Conservation (phyloP, 2,888 invertebrate species). For the Caradrina clavipalpis region DNA sequence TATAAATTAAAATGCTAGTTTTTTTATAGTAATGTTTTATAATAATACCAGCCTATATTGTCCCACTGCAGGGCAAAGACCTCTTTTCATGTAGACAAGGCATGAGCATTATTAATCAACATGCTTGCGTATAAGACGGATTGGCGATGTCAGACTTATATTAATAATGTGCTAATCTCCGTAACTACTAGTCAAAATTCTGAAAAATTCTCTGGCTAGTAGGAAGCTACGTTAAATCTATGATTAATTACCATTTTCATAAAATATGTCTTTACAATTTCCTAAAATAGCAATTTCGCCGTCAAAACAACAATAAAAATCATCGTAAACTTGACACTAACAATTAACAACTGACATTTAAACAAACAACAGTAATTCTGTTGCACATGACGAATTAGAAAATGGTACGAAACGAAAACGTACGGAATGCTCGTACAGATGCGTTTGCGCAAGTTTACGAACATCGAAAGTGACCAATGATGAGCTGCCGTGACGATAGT, state of each 20-base stretch:
- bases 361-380: slow-evolving; percentile 63
- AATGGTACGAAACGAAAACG: slow-evolving; percentile 65
- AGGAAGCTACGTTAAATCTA: slow-evolving; percentile 3
- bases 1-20: too few species aligned
- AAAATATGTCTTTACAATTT: background rate
- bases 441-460: slow-evolving; percentile 70
- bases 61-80: too few species aligned
- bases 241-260: background rate
- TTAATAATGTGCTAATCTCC: too few species aligned
- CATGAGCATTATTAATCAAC: too few species aligned
- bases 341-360: slow-evolving; percentile 52
- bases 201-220: too few species aligned
- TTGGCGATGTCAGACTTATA: too few species aligned
- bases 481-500: slow-evolving; percentile 66
- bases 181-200: too few species aligned
- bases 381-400: slow-evolving; percentile 64
- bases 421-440: slow-evolving; percentile 73
- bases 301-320: slow-evolving; percentile 6
- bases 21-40: too few species aligned
- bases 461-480: slow-evolving; percentile 82
- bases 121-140: too few species aligned
- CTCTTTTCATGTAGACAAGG: too few species aligned
- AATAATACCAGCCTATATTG: too few species aligned
- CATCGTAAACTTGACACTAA: slow-evolving; percentile 46
- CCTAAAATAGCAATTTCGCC: slow-evolving; percentile 5